Percentiles rank a stretch among this genome's conserved stretches.
Evolutionary conservation across 23 tunicate species (phyloP).

Genomic region (Ciona savignyi): DNA sequence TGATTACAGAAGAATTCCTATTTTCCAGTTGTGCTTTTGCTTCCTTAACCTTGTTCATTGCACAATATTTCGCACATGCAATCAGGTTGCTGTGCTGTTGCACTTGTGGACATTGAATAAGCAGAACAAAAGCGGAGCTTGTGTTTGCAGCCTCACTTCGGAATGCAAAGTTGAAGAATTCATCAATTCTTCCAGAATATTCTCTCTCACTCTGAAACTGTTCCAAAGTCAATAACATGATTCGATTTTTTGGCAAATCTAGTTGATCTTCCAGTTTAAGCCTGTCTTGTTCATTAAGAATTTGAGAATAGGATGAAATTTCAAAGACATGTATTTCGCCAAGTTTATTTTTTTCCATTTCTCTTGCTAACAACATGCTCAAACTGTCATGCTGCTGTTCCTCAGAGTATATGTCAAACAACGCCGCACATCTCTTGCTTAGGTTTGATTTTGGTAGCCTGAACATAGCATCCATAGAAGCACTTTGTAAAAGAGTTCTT

Average conservation of each 20-base stretch:
- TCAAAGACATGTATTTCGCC: constrained; percentile 24
- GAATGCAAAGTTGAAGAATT: constrained; percentile 1
- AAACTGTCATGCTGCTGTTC: neutral
- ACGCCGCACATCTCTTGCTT: neutral
- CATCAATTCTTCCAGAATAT: neutral
- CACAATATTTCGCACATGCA: constrained; percentile 45
- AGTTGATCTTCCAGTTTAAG: constrained; percentile 5
- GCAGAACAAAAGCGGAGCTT: constrained; percentile 10
- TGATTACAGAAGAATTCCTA: constrained; percentile 18
- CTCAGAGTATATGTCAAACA: neutral
- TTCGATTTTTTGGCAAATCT: neutral
- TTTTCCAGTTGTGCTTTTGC: neutral
- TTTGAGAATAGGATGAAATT: constrained; percentile 26
- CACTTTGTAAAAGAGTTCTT: constrained; percentile 11
- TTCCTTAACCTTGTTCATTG: constrained; percentile 32
- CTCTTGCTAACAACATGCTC: neutral
- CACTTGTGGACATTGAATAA: constrained; percentile 63
- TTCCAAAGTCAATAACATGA: constrained; percentile 60
- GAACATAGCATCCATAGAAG: neutral
- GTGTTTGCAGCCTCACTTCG: neutral
- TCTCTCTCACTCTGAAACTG: constrained; percentile 62
- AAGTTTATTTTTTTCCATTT: neutral
- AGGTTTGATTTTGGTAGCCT: neutral
- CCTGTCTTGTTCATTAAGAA: constrained; percentile 35
- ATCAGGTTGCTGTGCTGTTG: constrained; percentile 29